Conservation (phyloP, 2,113 vertebrate genomes). For the Embiotoca jacksoni region DNA sequence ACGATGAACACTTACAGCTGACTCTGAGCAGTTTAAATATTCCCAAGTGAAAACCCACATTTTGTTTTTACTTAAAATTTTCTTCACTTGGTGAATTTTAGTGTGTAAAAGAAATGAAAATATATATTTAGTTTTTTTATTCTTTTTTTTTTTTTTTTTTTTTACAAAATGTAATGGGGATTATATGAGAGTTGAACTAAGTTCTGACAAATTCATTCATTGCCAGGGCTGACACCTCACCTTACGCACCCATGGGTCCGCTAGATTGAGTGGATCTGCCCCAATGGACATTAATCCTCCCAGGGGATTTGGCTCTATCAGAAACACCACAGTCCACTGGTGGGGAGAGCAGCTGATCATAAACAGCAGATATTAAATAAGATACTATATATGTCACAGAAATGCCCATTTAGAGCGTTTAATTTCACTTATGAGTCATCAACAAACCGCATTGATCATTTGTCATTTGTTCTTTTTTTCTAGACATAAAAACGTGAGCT, state of each 20-base stretch:
- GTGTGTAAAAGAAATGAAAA: background rate
- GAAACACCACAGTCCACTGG: conserved; percentile 45
- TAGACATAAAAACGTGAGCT: background rate
- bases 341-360: conserved; percentile 48
- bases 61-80: background rate
- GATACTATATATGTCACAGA: conserved; percentile 39
- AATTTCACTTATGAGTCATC: conserved; percentile 65
- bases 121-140: no score
- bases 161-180: background rate
- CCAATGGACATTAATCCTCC: conserved; percentile 84
- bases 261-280: conserved; percentile 80
- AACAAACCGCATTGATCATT: conserved; percentile 8
- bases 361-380: conserved; percentile 52
- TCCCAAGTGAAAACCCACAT: background rate
- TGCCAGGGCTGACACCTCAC: conserved; percentile 51
- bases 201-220: conserved; percentile 39
- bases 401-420: conserved; percentile 17
- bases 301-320: conserved; percentile 85
- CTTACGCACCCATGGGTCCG: conserved; percentile 60
- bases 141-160: background rate
- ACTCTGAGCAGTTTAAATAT: background rate
- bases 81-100: background rate
- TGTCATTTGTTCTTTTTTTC: background rate
- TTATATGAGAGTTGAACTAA: background rate
- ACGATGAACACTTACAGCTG: background rate